phyloP scores from a whole-genome alignment of 2,888 invertebrate genomes.

The Macaria notata region DNA sequence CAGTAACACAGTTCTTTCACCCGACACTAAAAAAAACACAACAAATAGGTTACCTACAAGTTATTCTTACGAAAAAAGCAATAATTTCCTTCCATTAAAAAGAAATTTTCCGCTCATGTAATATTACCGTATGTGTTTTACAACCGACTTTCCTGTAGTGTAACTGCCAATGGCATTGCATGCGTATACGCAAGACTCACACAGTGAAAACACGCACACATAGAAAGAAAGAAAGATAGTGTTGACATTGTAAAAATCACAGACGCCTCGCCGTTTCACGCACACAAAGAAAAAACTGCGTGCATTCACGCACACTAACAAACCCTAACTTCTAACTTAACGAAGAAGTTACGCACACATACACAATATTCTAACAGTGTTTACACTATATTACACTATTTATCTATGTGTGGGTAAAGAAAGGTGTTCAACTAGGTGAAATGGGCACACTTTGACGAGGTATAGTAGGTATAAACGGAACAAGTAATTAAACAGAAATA shows the following conservation, averaged over 20 bases:
- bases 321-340: background rate
- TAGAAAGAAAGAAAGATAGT: constrained; percentile 26
- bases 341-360: background rate
- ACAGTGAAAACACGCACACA: constrained; percentile 39
- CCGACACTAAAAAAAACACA: constrained; percentile 13
- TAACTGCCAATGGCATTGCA: constrained; percentile 80
- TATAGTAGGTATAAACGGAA: constrained; percentile 42
- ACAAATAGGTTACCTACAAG: constrained; percentile 30
- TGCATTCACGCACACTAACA: constrained; percentile 12
- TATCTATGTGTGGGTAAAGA: constrained; percentile 70
- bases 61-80: constrained; percentile 33
- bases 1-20: constrained; percentile 17
- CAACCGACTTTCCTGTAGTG: constrained; percentile 66
- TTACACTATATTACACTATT: constrained; percentile 11
- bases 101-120: constrained; percentile 74
- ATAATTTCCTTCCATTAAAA: constrained; percentile 49
- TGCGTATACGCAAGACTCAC: constrained; percentile 75
- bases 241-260: constrained; percentile 28
- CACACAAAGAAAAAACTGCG: constrained; percentile 40
- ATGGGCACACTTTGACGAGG: constrained; percentile 66
- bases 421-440: constrained; percentile 77
- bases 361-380: constrained; percentile 20
- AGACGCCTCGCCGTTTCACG: constrained; percentile 35
- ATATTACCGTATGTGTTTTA: constrained; percentile 64
- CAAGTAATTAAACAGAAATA: constrained; percentile 43